These are phyloP conservation scores for Pocillopora damicornis DNA, from an alignment of 64 coral and sea anemone genomes.

Conservation along the genomic window DNA sequence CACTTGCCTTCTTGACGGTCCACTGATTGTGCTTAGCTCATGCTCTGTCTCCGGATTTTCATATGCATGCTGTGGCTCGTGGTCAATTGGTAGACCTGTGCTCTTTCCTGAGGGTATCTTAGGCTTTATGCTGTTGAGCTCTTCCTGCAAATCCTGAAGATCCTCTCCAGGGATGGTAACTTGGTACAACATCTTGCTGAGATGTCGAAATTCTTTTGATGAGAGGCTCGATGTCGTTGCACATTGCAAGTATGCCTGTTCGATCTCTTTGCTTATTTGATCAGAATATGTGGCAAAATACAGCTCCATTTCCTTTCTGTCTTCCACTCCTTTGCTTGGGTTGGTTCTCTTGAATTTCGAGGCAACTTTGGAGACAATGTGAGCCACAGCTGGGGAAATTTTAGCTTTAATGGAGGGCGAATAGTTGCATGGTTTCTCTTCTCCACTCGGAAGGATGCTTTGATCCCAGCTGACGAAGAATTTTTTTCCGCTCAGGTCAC, in stretches of 20 bases:
- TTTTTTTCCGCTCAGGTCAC: conserved; percentile 62
- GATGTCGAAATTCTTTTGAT: conserved; percentile 8
- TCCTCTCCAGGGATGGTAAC: neutral
- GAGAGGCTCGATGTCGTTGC: neutral
- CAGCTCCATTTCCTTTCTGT: conserved; percentile 5
- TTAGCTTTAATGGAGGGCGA: neutral
- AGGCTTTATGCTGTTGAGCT: neutral
- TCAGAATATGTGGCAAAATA: conserved; percentile 32
- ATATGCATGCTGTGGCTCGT: no score
- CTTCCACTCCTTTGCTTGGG: neutral
- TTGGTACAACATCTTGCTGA: conserved; percentile 15
- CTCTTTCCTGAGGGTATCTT: no score
- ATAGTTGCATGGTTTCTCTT: conserved; percentile 34
- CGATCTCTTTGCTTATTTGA: conserved; percentile 18
- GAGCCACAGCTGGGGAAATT: neutral
- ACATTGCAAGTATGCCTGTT: neutral
- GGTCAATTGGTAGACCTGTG: no score
- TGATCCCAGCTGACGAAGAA: conserved; percentile 81
- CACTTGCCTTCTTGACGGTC: neutral
- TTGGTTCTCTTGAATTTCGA: neutral
- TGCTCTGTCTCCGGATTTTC: no score
- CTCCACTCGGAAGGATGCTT: conserved; percentile 49
- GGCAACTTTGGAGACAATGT: neutral
- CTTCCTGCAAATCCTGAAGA: neutral
- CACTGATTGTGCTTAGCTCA: no score